phyloP scores from a whole-genome alignment of 1,140 invertebrate species.

The Nymphalis io region DNA sequence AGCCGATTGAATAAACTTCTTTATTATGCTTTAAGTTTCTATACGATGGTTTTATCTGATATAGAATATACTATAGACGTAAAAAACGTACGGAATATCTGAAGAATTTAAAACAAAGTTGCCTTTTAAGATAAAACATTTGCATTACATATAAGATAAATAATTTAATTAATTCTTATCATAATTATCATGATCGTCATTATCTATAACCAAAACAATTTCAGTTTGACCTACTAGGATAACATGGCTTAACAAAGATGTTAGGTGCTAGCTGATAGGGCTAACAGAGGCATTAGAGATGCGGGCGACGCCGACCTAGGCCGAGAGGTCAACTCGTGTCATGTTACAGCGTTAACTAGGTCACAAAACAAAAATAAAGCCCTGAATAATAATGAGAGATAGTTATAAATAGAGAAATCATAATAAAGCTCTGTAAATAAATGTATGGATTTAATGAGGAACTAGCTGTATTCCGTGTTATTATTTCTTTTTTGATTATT shows the following conservation, averaged over 20 bases:
- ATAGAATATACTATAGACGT: no score
- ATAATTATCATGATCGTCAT: no score
- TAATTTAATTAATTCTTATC: no score
- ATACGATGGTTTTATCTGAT: no score
- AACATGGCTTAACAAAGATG: conserved; percentile 43
- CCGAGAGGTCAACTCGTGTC: conserved; percentile 61
- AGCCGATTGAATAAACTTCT: background rate
- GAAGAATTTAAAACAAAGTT: no score
- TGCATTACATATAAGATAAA: no score
- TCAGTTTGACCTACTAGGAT: conserved; percentile 38
- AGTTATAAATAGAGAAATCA: background rate
- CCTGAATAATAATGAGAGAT: conserved; percentile 13
- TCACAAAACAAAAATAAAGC: conserved; percentile 47
- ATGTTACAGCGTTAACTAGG: conserved; percentile 55
- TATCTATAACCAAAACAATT: background rate
- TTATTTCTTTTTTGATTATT: no score
- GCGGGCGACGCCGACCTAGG: conserved; percentile 55
- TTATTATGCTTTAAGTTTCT: background rate
- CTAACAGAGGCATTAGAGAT: conserved; percentile 38
- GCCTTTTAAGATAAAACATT: no score
- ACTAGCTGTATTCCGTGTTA: no score
- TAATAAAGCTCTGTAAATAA: background rate
- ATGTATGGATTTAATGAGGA: no score
- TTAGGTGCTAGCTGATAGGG: conserved; percentile 43
- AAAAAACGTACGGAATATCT: no score